Percentiles rank a stretch among this genome's conserved stretches.
Evolutionary conservation across 2,113 vertebrate species (phyloP).

Genomic region (Sapayoa aenigma): DNA sequence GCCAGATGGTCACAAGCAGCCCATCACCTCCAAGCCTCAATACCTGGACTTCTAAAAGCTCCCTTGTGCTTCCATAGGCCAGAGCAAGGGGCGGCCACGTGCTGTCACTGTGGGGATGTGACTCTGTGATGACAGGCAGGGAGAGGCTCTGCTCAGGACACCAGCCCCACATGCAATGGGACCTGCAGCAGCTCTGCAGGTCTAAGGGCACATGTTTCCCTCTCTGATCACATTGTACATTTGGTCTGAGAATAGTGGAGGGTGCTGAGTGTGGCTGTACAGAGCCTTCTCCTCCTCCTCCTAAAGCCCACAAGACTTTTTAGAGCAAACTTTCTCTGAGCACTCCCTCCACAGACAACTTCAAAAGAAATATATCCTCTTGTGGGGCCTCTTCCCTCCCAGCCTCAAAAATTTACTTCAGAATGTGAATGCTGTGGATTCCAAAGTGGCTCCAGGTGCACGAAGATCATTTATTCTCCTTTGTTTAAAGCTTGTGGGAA

Average conservation of each 20-base stretch:
- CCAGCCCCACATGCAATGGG: background rate
- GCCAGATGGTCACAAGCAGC: background rate
- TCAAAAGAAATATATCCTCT: background rate
- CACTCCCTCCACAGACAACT: fast-evolving
- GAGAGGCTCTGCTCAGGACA: background rate
- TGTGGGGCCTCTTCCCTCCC: background rate
- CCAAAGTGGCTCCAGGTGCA: background rate
- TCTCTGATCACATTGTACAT: background rate
- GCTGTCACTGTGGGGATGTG: fast-evolving
- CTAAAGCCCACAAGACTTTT: background rate
- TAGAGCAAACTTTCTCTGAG: background rate
- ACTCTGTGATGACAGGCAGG: fast-evolving
- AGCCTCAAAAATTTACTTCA: background rate
- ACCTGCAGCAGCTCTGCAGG: background rate
- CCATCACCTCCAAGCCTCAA: fast-evolving
- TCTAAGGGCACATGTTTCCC: background rate
- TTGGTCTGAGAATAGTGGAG: background rate
- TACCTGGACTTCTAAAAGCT: background rate
- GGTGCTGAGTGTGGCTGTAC: fast-evolving
- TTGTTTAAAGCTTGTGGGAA: background rate
- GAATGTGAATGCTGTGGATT: background rate
- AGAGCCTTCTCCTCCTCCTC: background rate
- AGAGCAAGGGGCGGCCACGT: fast-evolving
- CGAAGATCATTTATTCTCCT: background rate
- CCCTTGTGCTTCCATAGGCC: fast-evolving